Percentiles rank a stretch among this genome's conserved stretches.
Evolutionary conservation across 1,140 invertebrate genomes (phyloP).

Genomic region (Pseudomyrmex cubaensis): DNA sequence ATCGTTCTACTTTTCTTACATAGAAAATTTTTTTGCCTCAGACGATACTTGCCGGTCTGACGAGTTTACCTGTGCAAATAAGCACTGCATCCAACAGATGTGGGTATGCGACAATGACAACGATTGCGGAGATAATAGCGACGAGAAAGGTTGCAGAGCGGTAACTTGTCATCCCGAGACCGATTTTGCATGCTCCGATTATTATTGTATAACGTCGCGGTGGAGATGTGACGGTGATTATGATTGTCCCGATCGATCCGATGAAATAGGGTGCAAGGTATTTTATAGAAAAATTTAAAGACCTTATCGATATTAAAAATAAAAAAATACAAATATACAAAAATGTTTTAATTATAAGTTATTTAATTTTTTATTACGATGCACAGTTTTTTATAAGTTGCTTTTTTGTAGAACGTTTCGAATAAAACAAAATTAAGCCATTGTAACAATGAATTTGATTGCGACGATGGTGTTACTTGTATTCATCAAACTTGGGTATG

Average conservation of each 20-base stretch:
- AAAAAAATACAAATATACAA: slow-evolving; percentile 3
- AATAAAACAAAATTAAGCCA: slow-evolving; percentile 80
- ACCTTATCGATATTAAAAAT: background rate
- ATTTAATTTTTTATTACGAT: too few species aligned
- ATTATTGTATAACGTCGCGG: slow-evolving; percentile 89
- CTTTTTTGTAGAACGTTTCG: slow-evolving; percentile 22
- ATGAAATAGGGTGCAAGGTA: slow-evolving; percentile 89
- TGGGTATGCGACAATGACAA: slow-evolving; percentile 96
- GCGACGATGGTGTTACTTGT: slow-evolving; percentile 93
- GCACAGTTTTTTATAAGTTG: background rate
- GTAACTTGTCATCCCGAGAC: slow-evolving; percentile 88
- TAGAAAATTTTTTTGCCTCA: slow-evolving; percentile 76
- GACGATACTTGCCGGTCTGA: slow-evolving; percentile 95
- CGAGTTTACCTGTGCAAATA: slow-evolving; percentile 95
- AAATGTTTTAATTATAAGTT: too few species aligned
- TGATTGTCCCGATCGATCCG: slow-evolving; percentile 92
- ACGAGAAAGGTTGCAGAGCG: slow-evolving; percentile 91
- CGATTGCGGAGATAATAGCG: slow-evolving; percentile 93
- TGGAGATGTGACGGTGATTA: slow-evolving; percentile 95
- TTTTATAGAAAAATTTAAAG: background rate
- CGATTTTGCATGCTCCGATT: slow-evolving; percentile 89
- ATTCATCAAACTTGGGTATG: slow-evolving; percentile 94
- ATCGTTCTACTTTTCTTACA: slow-evolving; percentile 28
- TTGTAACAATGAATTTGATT: slow-evolving; percentile 93
- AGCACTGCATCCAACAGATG: slow-evolving; percentile 93